Evolutionary conservation across 2,113 vertebrate genomes (phyloP).

Genomic region (Melanocharis versteri): DNA sequence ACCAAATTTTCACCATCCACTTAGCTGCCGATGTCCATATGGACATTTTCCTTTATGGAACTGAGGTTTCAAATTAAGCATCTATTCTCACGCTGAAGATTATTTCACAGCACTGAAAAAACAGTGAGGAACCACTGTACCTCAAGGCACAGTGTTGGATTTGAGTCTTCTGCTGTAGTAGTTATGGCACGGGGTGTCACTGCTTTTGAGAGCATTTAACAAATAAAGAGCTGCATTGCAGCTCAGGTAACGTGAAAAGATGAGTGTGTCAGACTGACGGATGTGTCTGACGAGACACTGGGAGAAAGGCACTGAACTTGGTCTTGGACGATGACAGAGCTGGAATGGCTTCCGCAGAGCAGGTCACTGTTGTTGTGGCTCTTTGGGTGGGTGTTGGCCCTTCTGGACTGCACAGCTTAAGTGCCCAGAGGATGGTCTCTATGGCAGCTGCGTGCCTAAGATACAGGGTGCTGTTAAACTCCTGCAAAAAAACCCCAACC

Average conservation of each 20-base stretch:
- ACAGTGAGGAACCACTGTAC: background rate
- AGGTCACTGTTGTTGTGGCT: accelerated
- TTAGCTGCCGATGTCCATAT: accelerated
- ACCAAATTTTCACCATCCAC: background rate
- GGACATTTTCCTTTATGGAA: background rate
- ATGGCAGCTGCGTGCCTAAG: accelerated
- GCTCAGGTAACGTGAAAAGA: background rate
- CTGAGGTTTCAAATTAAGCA: background rate
- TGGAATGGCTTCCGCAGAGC: background rate
- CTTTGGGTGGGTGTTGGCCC: accelerated
- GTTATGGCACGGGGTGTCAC: background rate
- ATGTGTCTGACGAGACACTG: background rate
- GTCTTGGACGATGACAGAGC: background rate
- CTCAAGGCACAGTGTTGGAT: background rate
- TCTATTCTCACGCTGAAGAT: accelerated
- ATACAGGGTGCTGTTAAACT: background rate
- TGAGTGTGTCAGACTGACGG: background rate
- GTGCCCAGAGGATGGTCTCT: background rate
- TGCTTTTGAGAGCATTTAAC: background rate
- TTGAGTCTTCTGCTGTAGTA: background rate
- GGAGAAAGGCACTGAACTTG: background rate
- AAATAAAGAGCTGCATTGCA: background rate
- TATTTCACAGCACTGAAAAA: background rate
- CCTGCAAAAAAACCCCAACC: background rate
- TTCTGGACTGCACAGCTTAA: background rate